Evolutionary conservation across 2,888 invertebrate species (phyloP), one percentile per base, ranked within the genome.

Genomic region (Calliphora vomitoria): DNA sequence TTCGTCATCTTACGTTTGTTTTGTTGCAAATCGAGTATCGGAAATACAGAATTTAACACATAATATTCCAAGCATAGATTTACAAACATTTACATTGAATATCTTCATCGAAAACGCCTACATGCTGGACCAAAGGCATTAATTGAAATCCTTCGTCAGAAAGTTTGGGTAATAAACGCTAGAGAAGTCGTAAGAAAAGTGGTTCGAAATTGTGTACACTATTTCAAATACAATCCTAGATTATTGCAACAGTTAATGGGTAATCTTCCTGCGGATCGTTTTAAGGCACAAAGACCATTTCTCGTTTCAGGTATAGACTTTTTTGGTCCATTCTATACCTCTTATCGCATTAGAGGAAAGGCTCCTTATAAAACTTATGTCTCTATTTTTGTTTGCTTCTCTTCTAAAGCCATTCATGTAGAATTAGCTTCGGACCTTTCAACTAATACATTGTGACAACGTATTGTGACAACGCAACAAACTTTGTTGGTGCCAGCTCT

Each of bases 351-450:
- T 41, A 64, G 85, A 20, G 69, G 88, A 11, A 78, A 5, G 5
- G 4, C 3, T 4, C 50, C 69, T 20, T 60, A 78, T 74, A 64
- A 81, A 53, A 80, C 80, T 18, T 80, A 71, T 58, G 47, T 80
- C 1, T 62, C 62, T 4, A 71, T 80, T 38, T 80, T 71, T 38
- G 80, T 71, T 72, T 89, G 88, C 82, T 89, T 89, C 64, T 47
- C 86, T 1, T 86, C 85, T 8, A 85, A 88, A 68, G 88, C 88
- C 18, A 75, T 87, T 20, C 82, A 88, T 79, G 81, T 89, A 25
- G 88, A 89, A 85, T 41, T 87, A 47, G 86, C 87, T 31, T 81
- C 88, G 4, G 85, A 89, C 62, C 64, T 89, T 4, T 88, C 88
- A 8, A 79, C 88, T 68, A 85, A 87, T 68, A 80, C 66, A 13